Conservation (phyloP, 2,797 vertebrate genomes). For the Aselliscus stoliczkanus region DNA sequence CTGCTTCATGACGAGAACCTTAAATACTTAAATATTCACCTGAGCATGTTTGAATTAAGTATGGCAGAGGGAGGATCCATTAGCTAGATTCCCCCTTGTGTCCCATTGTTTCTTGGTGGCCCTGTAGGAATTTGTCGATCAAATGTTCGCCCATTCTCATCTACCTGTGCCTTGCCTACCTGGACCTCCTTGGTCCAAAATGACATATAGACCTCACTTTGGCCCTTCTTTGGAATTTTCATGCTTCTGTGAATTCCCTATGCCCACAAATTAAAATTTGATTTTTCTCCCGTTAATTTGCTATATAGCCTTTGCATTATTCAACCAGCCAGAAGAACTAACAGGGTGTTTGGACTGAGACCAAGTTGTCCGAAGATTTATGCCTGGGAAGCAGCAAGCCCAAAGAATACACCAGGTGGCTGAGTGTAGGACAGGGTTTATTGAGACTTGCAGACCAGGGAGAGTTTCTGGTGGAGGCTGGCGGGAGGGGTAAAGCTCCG, state of each 20-base stretch:
- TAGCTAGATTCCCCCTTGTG: neutral
- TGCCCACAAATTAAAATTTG: no score
- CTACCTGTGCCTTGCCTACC: neutral
- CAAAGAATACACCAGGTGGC: no score
- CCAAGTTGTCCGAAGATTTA: no score
- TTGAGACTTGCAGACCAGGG: no score
- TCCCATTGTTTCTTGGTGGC: neutral
- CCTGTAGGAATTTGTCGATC: neutral
- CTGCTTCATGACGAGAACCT: neutral
- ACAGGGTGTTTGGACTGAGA: no score
- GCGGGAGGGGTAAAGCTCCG: no score
- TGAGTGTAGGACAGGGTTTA: no score
- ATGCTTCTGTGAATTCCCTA: neutral
- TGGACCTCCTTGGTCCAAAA: neutral
- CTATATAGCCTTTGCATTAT: neutral
- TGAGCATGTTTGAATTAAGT: neutral
- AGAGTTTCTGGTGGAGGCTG: no score
- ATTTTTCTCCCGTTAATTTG: neutral
- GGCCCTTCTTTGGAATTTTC: neutral
- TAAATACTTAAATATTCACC: neutral
- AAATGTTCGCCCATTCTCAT: neutral
- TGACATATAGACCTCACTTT: no score
- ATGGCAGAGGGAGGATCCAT: neutral
- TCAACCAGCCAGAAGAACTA: neutral
- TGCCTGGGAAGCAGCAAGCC: no score